These are phyloP conservation scores for Heliconius hermathena DNA, from an alignment of 1,140 invertebrate species.

Conservation along the genomic window DNA sequence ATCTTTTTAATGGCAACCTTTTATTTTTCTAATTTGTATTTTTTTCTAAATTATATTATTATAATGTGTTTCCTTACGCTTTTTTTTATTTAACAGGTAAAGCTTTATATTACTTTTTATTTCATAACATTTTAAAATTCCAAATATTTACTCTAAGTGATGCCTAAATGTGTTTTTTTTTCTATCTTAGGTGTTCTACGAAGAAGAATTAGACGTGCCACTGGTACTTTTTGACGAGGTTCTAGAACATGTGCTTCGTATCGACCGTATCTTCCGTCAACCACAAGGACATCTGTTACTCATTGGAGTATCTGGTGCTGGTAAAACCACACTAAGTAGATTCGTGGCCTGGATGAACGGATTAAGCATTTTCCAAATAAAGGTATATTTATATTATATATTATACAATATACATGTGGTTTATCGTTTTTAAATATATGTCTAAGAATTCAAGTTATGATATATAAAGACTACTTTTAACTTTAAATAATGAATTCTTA, in stretches of 20 bases:
- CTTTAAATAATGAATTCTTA: not conserved
- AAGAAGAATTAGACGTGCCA: slow-evolving; percentile 99
- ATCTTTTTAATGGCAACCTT: too few relatives aligned
- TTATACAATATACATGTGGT: too few relatives aligned
- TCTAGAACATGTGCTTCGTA: slow-evolving; percentile 98
- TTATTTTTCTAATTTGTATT: too few relatives aligned
- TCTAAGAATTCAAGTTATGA: too few relatives aligned
- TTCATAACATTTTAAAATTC: too few relatives aligned
- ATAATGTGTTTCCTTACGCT: too few relatives aligned
- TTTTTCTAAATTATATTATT: not conserved
- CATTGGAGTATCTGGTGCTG: slow-evolving; percentile 98
- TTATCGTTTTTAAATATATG: too few relatives aligned
- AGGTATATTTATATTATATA: slow-evolving; percentile 77
- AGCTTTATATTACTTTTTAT: not conserved
- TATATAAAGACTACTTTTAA: too few relatives aligned
- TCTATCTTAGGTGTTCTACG: slow-evolving; percentile 93
- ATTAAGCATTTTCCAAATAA: slow-evolving; percentile 98
- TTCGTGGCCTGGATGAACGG: slow-evolving; percentile 95
- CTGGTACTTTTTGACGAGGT: slow-evolving; percentile 99
- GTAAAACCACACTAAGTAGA: slow-evolving; percentile 98
- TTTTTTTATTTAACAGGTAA: too few relatives aligned
- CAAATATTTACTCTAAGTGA: too few relatives aligned
- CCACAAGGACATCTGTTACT: slow-evolving; percentile 98
- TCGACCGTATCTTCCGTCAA: slow-evolving; percentile 99
- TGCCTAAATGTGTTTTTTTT: too few relatives aligned